These are phyloP conservation scores for Timema cristinae DNA, from an alignment of 2,888 invertebrate genomes.

Conservation along the genomic window DNA sequence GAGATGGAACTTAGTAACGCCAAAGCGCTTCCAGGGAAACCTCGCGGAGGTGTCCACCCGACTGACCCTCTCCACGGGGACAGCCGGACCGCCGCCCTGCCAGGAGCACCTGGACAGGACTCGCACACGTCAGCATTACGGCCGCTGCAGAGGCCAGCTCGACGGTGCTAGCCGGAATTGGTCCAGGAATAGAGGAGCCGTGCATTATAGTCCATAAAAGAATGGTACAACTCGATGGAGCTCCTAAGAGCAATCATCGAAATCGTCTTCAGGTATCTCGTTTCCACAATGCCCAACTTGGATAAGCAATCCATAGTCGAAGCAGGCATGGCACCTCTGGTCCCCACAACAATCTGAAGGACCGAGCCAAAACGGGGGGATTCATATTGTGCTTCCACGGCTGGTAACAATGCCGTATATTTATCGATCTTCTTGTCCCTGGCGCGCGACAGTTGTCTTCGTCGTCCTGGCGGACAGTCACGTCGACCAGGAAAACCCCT, in stretches of 20 bases:
- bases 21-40: no score
- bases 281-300: constrained; percentile 33
- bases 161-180: no score
- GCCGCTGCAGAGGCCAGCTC: no score
- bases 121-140: no score
- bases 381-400: constrained; percentile 21
- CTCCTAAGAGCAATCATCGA: constrained; percentile 37
- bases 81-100: no score
- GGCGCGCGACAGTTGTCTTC: constrained; percentile 32
- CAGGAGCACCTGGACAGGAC: no score
- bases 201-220: no score
- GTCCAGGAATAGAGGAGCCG: no score
- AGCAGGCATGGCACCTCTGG: constrained; percentile 39
- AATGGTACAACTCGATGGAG: constrained; percentile 32
- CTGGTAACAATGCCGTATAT: constrained; percentile 32
- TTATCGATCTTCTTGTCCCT: constrained; percentile 35
- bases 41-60: no score
- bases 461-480: constrained; percentile 35
- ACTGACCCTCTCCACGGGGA: no score
- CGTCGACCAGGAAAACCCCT: constrained; percentile 37
- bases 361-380: constrained; percentile 30
- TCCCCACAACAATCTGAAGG: constrained; percentile 40
- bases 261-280: constrained; percentile 32
- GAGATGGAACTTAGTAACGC: no score
- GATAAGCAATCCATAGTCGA: constrained; percentile 33